These are phyloP conservation scores for Paradoxurus hermaphroditus DNA, from an alignment of 2,113 vertebrate genomes.

Conservation along the genomic window DNA sequence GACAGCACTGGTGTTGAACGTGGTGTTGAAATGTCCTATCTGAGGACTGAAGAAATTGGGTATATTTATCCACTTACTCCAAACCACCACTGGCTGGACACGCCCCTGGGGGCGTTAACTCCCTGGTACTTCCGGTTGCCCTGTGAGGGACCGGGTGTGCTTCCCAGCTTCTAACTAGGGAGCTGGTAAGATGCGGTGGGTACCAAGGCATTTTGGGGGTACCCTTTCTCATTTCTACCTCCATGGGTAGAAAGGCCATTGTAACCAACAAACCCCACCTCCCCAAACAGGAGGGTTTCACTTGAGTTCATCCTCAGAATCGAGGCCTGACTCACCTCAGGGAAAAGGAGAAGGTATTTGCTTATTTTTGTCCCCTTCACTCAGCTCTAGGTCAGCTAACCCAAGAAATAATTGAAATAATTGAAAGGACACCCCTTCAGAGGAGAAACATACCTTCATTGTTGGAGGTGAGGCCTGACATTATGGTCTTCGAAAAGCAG, in stretches of 20 bases:
- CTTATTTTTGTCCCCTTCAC: background rate
- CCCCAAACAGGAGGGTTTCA: background rate
- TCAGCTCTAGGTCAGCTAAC: background rate
- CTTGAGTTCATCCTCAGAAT: background rate
- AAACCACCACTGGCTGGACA: background rate
- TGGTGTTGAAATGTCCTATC: background rate
- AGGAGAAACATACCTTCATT: background rate
- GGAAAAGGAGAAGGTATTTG: background rate
- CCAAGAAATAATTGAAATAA: background rate
- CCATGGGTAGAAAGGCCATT: background rate
- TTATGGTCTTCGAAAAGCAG: background rate
- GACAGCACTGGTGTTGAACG: background rate
- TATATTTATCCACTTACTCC: background rate
- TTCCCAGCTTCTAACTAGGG: background rate
- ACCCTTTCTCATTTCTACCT: background rate
- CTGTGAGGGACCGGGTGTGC: background rate
- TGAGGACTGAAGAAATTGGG: background rate
- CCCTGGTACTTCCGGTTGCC: background rate
- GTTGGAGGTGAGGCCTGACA: background rate
- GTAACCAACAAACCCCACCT: background rate
- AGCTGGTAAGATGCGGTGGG: background rate
- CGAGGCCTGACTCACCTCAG: background rate
- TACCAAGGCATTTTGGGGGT: background rate
- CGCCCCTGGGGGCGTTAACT: background rate
- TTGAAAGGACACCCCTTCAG: background rate